These are phyloP conservation scores for Lithophane socia DNA, from an alignment of 2,888 invertebrate genomes.

Conservation along the genomic window DNA sequence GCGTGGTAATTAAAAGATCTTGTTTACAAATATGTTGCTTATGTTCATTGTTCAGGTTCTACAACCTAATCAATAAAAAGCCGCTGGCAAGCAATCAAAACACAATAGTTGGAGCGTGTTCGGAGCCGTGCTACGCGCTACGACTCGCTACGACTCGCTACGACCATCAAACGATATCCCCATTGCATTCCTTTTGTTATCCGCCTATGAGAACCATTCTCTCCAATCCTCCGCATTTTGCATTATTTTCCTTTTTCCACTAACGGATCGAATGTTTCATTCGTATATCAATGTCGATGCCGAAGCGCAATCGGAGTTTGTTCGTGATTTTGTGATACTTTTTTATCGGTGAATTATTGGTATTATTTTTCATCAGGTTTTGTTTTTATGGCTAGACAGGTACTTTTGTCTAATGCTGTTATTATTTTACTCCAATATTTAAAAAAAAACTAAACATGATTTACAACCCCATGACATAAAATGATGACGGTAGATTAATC, in stretches of 20 bases:
- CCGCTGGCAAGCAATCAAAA: conserved; percentile 81
- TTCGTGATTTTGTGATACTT: conserved; percentile 60
- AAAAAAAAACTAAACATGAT: neutral
- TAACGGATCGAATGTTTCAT: conserved; percentile 87
- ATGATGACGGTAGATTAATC: conserved; percentile 11
- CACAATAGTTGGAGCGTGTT: conserved; percentile 76
- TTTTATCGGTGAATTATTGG: conserved; percentile 53
- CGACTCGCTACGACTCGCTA: conserved; percentile 70
- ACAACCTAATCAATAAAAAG: conserved; percentile 74
- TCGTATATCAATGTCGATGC: conserved; percentile 80
- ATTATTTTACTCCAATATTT: neutral
- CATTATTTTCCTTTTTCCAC: conserved; percentile 86
- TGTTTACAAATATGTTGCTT: conserved; percentile 43
- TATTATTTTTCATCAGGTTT: conserved; percentile 35
- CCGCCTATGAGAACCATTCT: conserved; percentile 85
- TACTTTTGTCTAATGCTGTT: conserved; percentile 17
- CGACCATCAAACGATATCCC: conserved; percentile 84
- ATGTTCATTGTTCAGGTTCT: conserved; percentile 43
- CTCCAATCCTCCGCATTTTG: conserved; percentile 83
- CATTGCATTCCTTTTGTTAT: conserved; percentile 86
- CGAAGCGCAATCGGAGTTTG: conserved; percentile 71
- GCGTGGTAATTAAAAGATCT: conserved; percentile 41
- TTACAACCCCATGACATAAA: neutral
- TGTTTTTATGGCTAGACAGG: conserved; percentile 42
- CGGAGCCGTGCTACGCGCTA: conserved; percentile 70